Evolutionary conservation across 2,113 vertebrate species (phyloP).

Genomic region (Callocephalon fimbriatum): DNA sequence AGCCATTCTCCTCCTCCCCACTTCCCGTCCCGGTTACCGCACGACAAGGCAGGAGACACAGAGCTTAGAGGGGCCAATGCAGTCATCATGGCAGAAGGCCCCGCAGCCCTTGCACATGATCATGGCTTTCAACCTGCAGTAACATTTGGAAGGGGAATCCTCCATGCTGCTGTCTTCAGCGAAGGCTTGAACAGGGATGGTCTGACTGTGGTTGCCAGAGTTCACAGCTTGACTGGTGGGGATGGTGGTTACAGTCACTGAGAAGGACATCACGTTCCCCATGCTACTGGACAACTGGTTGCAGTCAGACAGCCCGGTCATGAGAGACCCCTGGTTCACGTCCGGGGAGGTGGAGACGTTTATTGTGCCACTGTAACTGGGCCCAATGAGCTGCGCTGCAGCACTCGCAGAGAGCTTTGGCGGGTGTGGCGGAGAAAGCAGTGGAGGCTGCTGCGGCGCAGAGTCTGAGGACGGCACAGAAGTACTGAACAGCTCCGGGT

Average conservation of each 20-base stretch:
- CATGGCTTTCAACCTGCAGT: slow-evolving; percentile 98
- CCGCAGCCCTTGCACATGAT: slow-evolving; percentile 99
- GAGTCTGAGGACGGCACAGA: slow-evolving; percentile 34
- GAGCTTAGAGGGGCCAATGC: slow-evolving; percentile 96
- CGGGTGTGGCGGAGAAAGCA: slow-evolving; percentile 73
- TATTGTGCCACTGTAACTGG: slow-evolving; percentile 90
- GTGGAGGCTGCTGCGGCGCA: slow-evolving; percentile 64
- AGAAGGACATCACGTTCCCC: slow-evolving; percentile 94
- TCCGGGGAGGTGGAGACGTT: slow-evolving; percentile 88
- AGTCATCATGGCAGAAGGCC: slow-evolving; percentile 97
- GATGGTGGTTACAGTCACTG: slow-evolving; percentile 95
- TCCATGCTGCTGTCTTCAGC: slow-evolving; percentile 82
- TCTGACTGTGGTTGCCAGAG: slow-evolving; percentile 75
- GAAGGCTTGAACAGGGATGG: slow-evolving; percentile 86
- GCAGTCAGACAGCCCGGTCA: slow-evolving; percentile 60
- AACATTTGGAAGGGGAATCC: slow-evolving; percentile 91
- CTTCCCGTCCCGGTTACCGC: slow-evolving; percentile 74
- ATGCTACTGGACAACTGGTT: slow-evolving; percentile 76
- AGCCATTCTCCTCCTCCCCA: not conserved
- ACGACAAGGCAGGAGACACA: slow-evolving; percentile 98
- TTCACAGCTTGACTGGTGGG: slow-evolving; percentile 80
- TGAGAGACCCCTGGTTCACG: slow-evolving; percentile 71
- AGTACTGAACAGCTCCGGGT: slow-evolving; percentile 75
- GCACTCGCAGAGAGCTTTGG: slow-evolving; percentile 75
- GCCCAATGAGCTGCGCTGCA: slow-evolving; percentile 67